Evolutionary conservation across 1,140 invertebrate genomes (phyloP).

Genomic region (Rhyacophila brunnea): DNA sequence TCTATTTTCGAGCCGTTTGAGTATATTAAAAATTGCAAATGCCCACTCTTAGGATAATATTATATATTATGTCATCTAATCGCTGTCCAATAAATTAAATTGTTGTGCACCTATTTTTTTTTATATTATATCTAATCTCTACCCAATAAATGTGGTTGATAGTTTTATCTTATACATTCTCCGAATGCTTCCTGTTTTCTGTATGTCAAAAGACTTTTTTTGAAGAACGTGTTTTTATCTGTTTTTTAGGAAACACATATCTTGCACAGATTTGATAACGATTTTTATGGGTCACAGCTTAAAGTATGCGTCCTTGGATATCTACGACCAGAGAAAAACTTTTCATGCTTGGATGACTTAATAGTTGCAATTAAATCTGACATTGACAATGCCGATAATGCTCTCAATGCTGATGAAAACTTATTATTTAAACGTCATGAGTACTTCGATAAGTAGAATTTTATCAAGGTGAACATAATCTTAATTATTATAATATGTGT

Average conservation of each 20-base stretch:
- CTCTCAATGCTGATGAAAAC: constrained; percentile 52
- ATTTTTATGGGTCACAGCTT: constrained; percentile 84
- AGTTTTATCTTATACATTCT: not conserved
- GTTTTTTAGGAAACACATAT: constrained; percentile 84
- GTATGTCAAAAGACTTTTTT: not conserved
- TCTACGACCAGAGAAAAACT: constrained; percentile 80
- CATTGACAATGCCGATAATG: constrained; percentile 62
- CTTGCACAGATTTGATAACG: constrained; percentile 76
- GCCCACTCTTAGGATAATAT: too few species aligned
- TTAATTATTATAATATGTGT: too few species aligned
- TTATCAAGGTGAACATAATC: too few species aligned
- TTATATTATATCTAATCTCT: too few species aligned
- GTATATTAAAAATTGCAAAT: too few species aligned
- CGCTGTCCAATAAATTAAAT: too few species aligned
- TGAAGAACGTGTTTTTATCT: not conserved
- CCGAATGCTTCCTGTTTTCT: not conserved
- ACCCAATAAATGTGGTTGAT: not conserved
- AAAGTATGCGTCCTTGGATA: constrained; percentile 81
- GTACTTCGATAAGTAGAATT: constrained; percentile 3
- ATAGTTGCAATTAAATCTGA: constrained; percentile 75
- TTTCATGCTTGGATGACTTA: constrained; percentile 74
- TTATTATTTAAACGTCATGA: constrained; percentile 1
- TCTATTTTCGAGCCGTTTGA: too few species aligned
- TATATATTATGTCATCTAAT: too few species aligned
- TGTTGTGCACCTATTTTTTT: too few species aligned